phyloP scores from a whole-genome alignment of 2,888 invertebrate species.

The Neuroscelio doddi region DNA sequence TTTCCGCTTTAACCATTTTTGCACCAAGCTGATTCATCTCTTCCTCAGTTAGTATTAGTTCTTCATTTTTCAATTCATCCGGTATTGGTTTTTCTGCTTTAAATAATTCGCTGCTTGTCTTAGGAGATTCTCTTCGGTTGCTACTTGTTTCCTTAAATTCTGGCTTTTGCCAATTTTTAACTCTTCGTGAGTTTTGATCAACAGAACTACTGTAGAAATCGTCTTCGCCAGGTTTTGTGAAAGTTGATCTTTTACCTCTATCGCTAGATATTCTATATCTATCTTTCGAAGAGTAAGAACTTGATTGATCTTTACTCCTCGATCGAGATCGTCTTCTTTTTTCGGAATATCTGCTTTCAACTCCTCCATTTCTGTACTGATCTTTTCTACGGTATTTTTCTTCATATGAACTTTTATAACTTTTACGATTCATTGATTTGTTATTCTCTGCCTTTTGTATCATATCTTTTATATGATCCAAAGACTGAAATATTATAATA shows the following conservation, averaged over 20 bases:
- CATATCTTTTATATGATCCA: conserved; percentile 73
- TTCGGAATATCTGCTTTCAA: conserved; percentile 15
- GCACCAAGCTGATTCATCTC: conserved; percentile 94
- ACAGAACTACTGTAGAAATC: conserved; percentile 28
- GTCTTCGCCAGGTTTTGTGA: conserved; percentile 57
- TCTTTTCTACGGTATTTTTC: too few species aligned
- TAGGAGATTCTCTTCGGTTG: conserved; percentile 4
- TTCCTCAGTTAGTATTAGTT: conserved; percentile 76
- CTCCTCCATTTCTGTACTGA: conserved; percentile 10
- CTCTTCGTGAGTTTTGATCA: conserved; percentile 25
- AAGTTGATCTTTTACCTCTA: conserved; percentile 46
- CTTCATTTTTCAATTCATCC: conserved; percentile 34
- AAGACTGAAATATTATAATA: conserved; percentile 69
- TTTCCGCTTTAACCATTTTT: conserved; percentile 93
- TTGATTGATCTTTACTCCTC: conserved; percentile 50
- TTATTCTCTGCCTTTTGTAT: conserved; percentile 73
- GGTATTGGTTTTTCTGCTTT: conserved; percentile 27
- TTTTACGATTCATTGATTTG: conserved; percentile 11
- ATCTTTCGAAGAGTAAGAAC: conserved; percentile 19
- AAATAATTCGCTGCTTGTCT: conserved; percentile 9
- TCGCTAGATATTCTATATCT: too few species aligned
- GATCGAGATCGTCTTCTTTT: conserved; percentile 42
- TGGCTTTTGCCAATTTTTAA: conserved; percentile 57
- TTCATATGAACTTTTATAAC: neutral
- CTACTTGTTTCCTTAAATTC: conserved; percentile 43